Evolutionary conservation across 2,113 vertebrate species (phyloP), one percentile per base, ranked within the genome.

Genomic region (Indicator maculatus): DNA sequence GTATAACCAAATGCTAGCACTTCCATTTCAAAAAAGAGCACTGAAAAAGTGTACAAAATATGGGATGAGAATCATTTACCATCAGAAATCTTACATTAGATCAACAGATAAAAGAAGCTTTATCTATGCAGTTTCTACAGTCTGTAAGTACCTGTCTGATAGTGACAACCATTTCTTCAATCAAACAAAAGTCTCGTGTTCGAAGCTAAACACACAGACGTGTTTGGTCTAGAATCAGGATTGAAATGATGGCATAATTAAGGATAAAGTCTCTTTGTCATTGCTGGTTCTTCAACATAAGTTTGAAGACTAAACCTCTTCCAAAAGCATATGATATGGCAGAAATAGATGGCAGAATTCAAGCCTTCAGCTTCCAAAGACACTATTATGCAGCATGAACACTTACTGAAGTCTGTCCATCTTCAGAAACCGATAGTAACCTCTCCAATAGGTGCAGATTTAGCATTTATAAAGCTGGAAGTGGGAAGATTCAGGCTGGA

Each of bases 181-280:
- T 11, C 47, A 87, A 89, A 76, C 26, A 70, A 4, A 89, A 76
- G 21, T 59, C 84, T 55, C 33, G 70, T 39, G 58, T 71, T 60
- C 23, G 60, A 91, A 89, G 33, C 28, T 83, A 87, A 93, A 56
- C 20, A 65, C 10, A 17, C 58, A 80, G 67, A 52, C 93, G 38
- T 52, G 86, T 88, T 80, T 65, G 17, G 80, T 71, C 92, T 93
- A 83, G 91, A 91, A 91, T 80, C 15, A 65, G 26, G 45, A 80
- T 2, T 71, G 55, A 88, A 77, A 5, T 19, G 52, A 77, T 67
- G 56, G 66, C 24, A 77, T 82, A 94, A 89, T 66, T 64, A 78
- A 14, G 69, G 55, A 75, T 65, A 93, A 83, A 63, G 39, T 64
- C 33, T 76, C 63, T 66, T 60, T 83, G 38, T 66, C 60, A 31